Evolutionary conservation across 2,113 vertebrate species (phyloP), one percentile per base, ranked within the genome.

Genomic region (Amazona vittata): DNA sequence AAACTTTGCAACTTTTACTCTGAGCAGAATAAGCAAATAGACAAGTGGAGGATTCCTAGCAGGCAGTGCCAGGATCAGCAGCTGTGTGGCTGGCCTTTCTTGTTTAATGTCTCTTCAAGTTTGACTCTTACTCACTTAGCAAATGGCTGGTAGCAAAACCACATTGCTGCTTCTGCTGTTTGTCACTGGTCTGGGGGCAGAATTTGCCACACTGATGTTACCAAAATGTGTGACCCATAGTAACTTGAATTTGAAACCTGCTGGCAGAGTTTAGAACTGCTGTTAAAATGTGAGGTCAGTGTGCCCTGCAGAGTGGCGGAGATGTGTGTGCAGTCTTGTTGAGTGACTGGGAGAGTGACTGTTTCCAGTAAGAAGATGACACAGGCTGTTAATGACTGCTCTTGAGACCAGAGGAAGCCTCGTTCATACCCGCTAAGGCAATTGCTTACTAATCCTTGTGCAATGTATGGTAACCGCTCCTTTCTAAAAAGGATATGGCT

Each of bases 141-240:
- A 73, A 86, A 64, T 47, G 25, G 46, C 79, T 80, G 71, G 19
- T 59, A 78, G 78, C 46, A 60, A 50, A 71, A 68, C 1, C 3
- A 5, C 43, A 33, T 55, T 91, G 39, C 57, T 55, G 67, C n/a
- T 85, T 19, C 71, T 81, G 44, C 31, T 90, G 28, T 62, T 83
- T 90, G 22, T 49, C 22, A 4, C 26, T 88, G 6, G 9, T 29
- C 41, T 11, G 37, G 49, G 31, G 44, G 29, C 33, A 83, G 41
- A 63, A 59, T 65, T 83, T 83, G 46, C 39, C 17, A 12, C 6
- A 0, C 4, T 21, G 73, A 83, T 31, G 12, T 77, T 59, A 35
- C 0, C 0, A 35, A 47, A 83, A 43, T 39, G 9, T 31, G 47
- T 46, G 19, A 33, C 55, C 71, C 2, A 2, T 6, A 9, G 19